A percentile compares a stretch with the other conserved stretches of the same genome.
phyloP scores from a whole-genome alignment of 2,888 invertebrate species.

The Acrocyrtus sp. region DNA sequence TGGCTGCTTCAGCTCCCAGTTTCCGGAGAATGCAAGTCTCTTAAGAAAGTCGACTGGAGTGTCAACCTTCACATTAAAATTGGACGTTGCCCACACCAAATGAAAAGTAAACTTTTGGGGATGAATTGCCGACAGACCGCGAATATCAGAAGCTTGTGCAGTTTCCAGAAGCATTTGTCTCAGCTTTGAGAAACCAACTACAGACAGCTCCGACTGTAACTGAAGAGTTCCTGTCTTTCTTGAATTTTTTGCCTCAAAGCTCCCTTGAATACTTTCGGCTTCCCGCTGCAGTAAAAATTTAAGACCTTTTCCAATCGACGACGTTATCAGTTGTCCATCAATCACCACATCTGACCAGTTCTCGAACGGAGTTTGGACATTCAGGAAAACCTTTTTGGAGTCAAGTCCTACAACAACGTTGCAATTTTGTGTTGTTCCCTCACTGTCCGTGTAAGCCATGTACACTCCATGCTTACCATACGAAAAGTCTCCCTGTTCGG shows the following conservation, averaged over 20 bases:
- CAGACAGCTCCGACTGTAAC: conserved; percentile 30
- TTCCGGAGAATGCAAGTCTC: conserved; percentile 46
- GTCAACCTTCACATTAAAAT: conserved; percentile 47
- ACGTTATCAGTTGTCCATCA: conserved; percentile 38
- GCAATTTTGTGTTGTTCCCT: conserved; percentile 22
- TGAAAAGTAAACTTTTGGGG: conserved; percentile 41
- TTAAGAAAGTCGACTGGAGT: conserved; percentile 60
- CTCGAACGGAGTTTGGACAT: conserved; percentile 54
- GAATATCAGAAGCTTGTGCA: conserved; percentile 13
- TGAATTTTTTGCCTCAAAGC: conserved; percentile 42
- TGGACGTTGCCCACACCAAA: conserved; percentile 36
- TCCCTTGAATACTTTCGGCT: conserved; percentile 28
- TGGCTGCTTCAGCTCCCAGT: conserved; percentile 55
- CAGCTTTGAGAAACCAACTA: conserved; percentile 39
- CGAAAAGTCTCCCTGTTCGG: conserved; percentile 43
- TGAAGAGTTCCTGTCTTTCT: conserved; percentile 34
- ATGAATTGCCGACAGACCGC: conserved; percentile 23
- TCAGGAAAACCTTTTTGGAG: conserved; percentile 43
- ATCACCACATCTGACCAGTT: conserved; percentile 49
- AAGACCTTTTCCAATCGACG: conserved; percentile 27
- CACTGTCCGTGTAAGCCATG: conserved; percentile 26
- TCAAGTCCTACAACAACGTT: conserved; percentile 51
- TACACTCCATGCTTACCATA: conserved; percentile 55
- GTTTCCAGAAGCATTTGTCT: conserved; percentile 30
- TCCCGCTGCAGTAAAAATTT: conserved; percentile 42